Evolutionary conservation across 2,797 vertebrate genomes (phyloP), one percentile per base, ranked within the genome.

Genomic region (Vultur gryphus): DNA sequence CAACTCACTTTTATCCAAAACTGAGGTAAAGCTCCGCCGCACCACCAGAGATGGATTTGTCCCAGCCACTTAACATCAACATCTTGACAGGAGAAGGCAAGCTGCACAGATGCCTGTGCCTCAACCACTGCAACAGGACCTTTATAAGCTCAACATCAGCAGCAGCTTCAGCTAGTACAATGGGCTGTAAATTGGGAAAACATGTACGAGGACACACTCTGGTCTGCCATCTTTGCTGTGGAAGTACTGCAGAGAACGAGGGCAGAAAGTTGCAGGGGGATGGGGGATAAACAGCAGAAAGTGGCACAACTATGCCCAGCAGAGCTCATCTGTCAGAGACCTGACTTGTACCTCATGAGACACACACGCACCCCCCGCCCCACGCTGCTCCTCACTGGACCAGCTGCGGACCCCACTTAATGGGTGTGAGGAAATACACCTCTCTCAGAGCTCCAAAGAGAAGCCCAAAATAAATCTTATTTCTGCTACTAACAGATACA

Each of bases 401-500:
- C 1, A 1, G 48, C 39, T 54, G 52, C 1, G 4, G 70, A 64
- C 48, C 41, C 39, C 41, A 49, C 48, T 58, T 16, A 37, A 37
- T 37, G 37, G 37, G 37, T 37, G 37, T 37, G 37, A 37, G 37
- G 37, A 37, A 37, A 37, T 37, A 37, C 37, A 37, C 37, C 37
- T 37, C 37, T 37, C 37, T 37, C 4, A 37, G 37, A 37, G 33
- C 65, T 61, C 83, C 61, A 58, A 71, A 90, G 43, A 93, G 41
- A 88, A 95, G 26, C 33, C n/a, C 2, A 1, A 75, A 84, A 90
- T 49, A 81, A 83, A 75, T 28, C 59, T 64, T 35, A 57, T 9
- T 93, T 84, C 69, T 91, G 44, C 72, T 70, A 24, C 71, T 78
- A 69, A 41, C 41, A 84, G 37, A 86, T 58, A 71, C 93, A 95